A percentile compares a stretch with the other conserved stretches of the same genome.
Evolutionary conservation across 2,888 invertebrate species (phyloP).

Genomic region (Ceratothoa steindachneri): DNA sequence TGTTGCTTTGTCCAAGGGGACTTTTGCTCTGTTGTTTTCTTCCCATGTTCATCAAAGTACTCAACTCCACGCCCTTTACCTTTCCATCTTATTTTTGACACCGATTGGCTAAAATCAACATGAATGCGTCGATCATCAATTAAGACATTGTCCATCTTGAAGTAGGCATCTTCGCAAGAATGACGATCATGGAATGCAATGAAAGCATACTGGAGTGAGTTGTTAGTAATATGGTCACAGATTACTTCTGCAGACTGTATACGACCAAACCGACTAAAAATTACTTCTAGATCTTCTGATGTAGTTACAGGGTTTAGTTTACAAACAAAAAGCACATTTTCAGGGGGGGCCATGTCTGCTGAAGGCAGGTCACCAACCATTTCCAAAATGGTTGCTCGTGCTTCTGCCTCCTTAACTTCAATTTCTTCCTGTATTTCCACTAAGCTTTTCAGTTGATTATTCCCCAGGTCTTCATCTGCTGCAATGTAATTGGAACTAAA

Average conservation of each 20-base stretch:
- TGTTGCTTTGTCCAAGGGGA: no score
- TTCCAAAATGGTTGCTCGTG: slow-evolving; percentile 93
- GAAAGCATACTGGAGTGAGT: slow-evolving; percentile 97
- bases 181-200: slow-evolving; percentile 91
- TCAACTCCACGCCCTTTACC: slow-evolving; percentile 63
- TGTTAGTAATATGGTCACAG: slow-evolving; percentile 81
- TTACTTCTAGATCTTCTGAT: slow-evolving; percentile 94
- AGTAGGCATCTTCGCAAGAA: slow-evolving; percentile 94
- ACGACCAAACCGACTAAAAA: slow-evolving; percentile 70
- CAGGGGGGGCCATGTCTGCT: slow-evolving; percentile 95
- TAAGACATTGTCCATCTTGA: slow-evolving; percentile 99
- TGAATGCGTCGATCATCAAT: slow-evolving; percentile 98
- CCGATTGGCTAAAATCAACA: slow-evolving; percentile 98
- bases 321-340: slow-evolving; percentile 98
- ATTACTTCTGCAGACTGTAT: slow-evolving; percentile 80
- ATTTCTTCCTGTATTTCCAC: slow-evolving; percentile 82
- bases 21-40: no score
- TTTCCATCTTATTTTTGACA: slow-evolving; percentile 85
- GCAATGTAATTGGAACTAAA: slow-evolving; percentile 69
- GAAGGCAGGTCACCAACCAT: slow-evolving; percentile 97
- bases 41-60: slow-evolving; percentile 27
- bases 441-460: slow-evolving; percentile 75
- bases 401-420: slow-evolving; percentile 87
- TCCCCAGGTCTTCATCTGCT: slow-evolving; percentile 89
- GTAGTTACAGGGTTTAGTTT: slow-evolving; percentile 97